Evolutionary conservation across 1,140 invertebrate genomes (phyloP).

Genomic region (Dysdera silvatica): DNA sequence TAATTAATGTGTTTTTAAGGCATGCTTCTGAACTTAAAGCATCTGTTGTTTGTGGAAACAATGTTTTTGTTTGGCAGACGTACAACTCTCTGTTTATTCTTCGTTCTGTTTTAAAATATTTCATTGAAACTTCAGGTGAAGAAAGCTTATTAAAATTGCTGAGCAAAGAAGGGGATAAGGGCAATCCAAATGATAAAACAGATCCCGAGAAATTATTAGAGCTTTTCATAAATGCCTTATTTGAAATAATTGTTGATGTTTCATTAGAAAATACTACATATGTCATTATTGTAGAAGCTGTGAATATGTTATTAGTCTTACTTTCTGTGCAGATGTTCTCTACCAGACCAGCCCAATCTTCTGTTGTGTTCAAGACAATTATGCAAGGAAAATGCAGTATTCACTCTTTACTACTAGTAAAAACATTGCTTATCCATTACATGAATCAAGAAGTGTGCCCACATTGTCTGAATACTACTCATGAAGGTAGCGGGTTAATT

Average conservation of each 20-base stretch:
- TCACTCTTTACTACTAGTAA: conserved; percentile 64
- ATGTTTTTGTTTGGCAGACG: conserved; percentile 86
- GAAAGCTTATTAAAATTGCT: conserved; percentile 49
- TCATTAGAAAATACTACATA: conserved; percentile 68
- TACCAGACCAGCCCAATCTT: conserved; percentile 58
- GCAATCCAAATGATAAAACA: neutral
- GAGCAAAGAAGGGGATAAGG: conserved; percentile 29
- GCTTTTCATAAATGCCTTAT: conserved; percentile 47
- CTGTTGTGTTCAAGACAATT: conserved; percentile 52
- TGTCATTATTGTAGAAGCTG: conserved; percentile 73
- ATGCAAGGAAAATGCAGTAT: conserved; percentile 52
- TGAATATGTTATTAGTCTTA: conserved; percentile 75
- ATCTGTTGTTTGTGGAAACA: conserved; percentile 78
- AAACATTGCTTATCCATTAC: conserved; percentile 67
- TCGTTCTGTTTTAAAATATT: conserved; percentile 76
- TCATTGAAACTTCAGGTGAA: conserved; percentile 58
- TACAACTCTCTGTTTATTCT: conserved; percentile 90
- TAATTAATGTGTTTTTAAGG: conserved; percentile 73
- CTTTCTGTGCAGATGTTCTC: conserved; percentile 80
- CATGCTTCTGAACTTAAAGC: conserved; percentile 69
- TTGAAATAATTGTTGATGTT: conserved; percentile 67
- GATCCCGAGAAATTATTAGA: conserved; percentile 32
- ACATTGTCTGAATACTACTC: conserved; percentile 53
- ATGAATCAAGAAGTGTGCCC: conserved; percentile 65
- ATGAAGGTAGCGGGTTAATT: conserved; percentile 65